These are phyloP conservation scores for Bambusicola thoracicus DNA, from an alignment of 2,113 vertebrate genomes.

Conservation along the genomic window DNA sequence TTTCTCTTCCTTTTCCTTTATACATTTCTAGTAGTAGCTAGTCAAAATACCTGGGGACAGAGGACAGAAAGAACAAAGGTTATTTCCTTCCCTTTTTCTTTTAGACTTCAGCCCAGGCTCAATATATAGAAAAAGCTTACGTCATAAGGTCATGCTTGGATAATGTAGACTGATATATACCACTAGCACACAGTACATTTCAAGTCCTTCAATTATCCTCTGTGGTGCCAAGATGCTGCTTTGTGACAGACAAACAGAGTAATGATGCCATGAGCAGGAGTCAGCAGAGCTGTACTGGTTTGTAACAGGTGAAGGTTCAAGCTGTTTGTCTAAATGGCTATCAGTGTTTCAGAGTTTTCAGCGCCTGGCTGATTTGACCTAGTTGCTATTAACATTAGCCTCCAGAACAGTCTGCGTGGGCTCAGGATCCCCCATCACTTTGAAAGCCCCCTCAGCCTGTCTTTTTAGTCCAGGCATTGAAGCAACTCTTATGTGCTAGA, in stretches of 20 bases:
- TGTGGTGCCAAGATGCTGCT: not conserved
- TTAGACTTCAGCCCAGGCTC: not conserved
- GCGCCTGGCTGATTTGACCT: not conserved
- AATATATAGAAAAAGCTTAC: not conserved
- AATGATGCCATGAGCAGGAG: not conserved
- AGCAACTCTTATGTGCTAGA: not conserved
- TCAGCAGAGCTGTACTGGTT: not conserved
- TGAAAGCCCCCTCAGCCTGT: not conserved
- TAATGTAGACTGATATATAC: not conserved
- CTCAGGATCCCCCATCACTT: not conserved
- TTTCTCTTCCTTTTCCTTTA: not conserved
- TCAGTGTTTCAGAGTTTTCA: not conserved
- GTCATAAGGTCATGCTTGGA: not conserved
- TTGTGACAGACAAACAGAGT: not conserved
- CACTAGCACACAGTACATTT: not conserved
- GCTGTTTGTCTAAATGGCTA: not conserved
- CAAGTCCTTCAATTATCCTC: not conserved
- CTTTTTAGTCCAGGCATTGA: not conserved
- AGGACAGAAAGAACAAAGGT: not conserved
- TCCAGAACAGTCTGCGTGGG: not conserved
- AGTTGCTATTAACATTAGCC: not conserved
- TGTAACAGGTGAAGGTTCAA: not conserved
- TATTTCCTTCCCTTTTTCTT: not conserved
- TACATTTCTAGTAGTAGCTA: not conserved
- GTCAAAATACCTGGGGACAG: not conserved